Base-by-base conservation (phyloP, 1,140 invertebrate genomes). In the Procambarus clarkii region DNA sequence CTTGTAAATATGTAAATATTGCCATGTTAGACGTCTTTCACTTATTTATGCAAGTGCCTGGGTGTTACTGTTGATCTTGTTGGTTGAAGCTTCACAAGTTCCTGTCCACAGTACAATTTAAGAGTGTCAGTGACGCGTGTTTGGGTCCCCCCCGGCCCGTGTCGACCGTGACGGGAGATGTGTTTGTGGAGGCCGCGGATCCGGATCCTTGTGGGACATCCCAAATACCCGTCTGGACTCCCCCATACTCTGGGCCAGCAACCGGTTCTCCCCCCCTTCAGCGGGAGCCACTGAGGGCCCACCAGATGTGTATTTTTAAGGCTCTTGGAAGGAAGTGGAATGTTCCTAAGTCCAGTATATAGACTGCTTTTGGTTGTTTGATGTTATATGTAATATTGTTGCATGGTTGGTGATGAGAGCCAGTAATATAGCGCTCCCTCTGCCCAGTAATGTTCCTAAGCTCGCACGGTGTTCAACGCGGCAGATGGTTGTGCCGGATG, bases 11-110 rank as follows among this genome's bases (percentile, higher is more conserved):
- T 58, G 79, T 91, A 91, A 60, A 79, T 91, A 90, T 69, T 13
- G 74, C 80, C 82, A 76, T 79, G 71, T 85, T 91, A 85, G 76
- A 85, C 60, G 76, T 85, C 76, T 91, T 91, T 91, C 82, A 85
- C 82, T 78, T 84, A 91, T 91, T 91, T 91, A 91, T 91, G 88
- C 81, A 91, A 91, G 88, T 91, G 88, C 88, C 82, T 91, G 88
- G 82, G 60, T 91, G 88, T 91, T 91, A 58, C 82, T 85, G 80
- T 91, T 91, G 83, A 80, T 91, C 81, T 86, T 91, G 88, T 85
- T 86, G 88, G 88, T 90, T 84, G 81, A 77, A 79, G 83, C 83
- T 85, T 85, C 13, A 11, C 71, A 58, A 85, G 82, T 91, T 91
- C 50, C 88, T 71, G 83, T 78, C 60, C 46, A 78, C 76, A 85